Percentiles rank a stretch among this genome's conserved stretches.
Conservation (phyloP, 2,113 vertebrate genomes). For the Crypturellus undulatus region DNA sequence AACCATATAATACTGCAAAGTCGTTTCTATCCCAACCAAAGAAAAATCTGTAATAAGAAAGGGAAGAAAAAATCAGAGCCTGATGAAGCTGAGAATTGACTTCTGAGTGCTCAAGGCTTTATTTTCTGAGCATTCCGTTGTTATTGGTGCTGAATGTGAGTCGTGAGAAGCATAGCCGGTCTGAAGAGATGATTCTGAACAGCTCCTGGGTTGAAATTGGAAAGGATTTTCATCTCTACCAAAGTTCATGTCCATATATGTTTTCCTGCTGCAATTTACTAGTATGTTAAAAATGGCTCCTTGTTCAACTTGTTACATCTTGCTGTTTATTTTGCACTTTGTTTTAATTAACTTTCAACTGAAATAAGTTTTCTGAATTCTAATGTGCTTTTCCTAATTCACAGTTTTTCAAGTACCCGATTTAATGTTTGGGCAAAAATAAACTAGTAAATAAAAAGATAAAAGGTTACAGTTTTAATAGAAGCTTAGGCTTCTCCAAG, state of each 20-base stretch:
- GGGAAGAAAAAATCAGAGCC: rapidly evolving
- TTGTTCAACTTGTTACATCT: neutral
- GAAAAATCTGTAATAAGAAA: neutral
- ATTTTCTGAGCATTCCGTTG: neutral
- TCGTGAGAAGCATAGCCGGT: rapidly evolving
- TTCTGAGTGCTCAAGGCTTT: neutral
- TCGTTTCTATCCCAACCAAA: neutral
- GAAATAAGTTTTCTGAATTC: constrained; percentile 14
- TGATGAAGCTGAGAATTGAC: neutral
- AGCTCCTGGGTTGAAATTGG: neutral
- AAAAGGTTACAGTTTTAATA: neutral
- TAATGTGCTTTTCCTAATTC: neutral
- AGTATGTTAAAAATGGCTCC: neutral
- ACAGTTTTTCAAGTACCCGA: neutral
- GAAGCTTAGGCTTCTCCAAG: constrained; percentile 4
- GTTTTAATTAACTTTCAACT: constrained; percentile 19
- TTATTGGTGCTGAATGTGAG: neutral
- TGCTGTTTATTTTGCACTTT: neutral
- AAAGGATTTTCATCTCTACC: neutral
- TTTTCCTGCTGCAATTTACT: neutral
- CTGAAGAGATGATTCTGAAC: neutral
- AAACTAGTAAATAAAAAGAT: neutral
- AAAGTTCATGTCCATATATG: neutral
- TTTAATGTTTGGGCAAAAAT: neutral
- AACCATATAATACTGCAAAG: neutral